Base-by-base conservation (phyloP, 2,797 vertebrate species). In the Sylvilagus floridanus region DNA sequence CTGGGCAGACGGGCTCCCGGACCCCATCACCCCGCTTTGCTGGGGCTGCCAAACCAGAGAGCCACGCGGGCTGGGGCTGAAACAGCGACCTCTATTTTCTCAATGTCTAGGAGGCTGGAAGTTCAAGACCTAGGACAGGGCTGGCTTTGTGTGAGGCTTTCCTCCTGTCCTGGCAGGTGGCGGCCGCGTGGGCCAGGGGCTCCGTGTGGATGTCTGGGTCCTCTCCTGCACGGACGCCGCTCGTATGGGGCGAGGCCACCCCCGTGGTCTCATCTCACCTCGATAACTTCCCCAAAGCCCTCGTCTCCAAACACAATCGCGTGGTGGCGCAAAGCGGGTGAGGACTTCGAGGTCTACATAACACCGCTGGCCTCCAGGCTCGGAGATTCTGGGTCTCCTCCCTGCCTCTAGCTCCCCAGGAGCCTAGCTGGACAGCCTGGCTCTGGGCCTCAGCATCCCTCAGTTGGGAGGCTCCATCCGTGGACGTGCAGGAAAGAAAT, bases 201-300 rank as follows among this genome's bases (percentile, higher is more conserved):
- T 57, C 4, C 4, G 19, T 57, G 54, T 57, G 54, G 54, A 17
- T 21, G 14, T 57, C 54, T 16, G 16, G 19, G 17, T 88, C 4
- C 21, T 8, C 71, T 76, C 76, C 84, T 82, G 32, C 13, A 12
- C 50, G 47, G 47, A 73, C 17, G 52, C 2, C n/a, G 57, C 73
- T 35, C 52, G 6, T n/a, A 14, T 10, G 65, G 69, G 73, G 52
- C 50, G 63, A 72, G n/a, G 12, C 66, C 63, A 69, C 54, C 37
- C 35, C 12, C 6, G 16, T 16, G 17, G 79, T 35, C 19, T 90
- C 35, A 10, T 12, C 47, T 60, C 42, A 47, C 75, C 28, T 28
- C 42, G 52, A 92, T 66, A 26, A 68, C 69, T 52, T 63, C 88
- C 92, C 37, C 75, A 19, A 91, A 85, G 54, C 21, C 22, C 21